Percentiles rank a stretch among this genome's conserved stretches.
Evolutionary conservation across 2,113 vertebrate genomes (phyloP).

Genomic region (Tachysurus fulvidraco): DNA sequence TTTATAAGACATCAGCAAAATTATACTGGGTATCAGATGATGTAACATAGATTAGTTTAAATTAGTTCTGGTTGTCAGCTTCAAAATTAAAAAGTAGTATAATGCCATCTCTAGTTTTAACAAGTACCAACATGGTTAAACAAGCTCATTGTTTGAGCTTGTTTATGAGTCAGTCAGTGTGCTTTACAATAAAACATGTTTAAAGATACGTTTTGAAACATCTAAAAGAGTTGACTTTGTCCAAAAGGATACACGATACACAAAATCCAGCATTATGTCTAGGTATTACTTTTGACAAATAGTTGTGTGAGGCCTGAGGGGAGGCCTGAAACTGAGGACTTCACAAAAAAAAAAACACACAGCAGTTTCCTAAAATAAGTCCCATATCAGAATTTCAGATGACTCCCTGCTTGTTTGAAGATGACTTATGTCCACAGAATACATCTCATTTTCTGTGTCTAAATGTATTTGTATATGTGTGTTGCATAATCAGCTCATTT

Average conservation of each 20-base stretch:
- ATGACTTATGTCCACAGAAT: slow-evolving; percentile 56
- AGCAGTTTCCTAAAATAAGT: slow-evolving; percentile 51
- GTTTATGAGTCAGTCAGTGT: not conserved
- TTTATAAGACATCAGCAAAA: not conserved
- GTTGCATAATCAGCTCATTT: slow-evolving; percentile 39
- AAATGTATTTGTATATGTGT: slow-evolving; percentile 3
- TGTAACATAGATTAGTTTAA: not conserved
- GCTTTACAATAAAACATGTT: not conserved
- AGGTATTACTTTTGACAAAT: slow-evolving; percentile 5
- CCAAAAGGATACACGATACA: not conserved
- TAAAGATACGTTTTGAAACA: not conserved
- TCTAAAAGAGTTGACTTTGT: slow-evolving; percentile 3
- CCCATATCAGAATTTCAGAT: slow-evolving; percentile 54
- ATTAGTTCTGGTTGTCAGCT: not conserved
- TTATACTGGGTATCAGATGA: not conserved
- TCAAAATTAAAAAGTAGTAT: not conserved
- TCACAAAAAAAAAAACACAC: not conserved
- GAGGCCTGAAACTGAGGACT: not conserved
- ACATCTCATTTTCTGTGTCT: slow-evolving; percentile 36
- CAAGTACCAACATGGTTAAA: not conserved
- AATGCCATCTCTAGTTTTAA: not conserved
- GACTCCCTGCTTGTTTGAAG: slow-evolving; percentile 46
- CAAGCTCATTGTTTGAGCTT: not conserved
- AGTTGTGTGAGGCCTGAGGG: not conserved
- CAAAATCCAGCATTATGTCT: not conserved